phyloP scores from a whole-genome alignment of 2,888 invertebrate genomes.

The Epirrhoe alternata region DNA sequence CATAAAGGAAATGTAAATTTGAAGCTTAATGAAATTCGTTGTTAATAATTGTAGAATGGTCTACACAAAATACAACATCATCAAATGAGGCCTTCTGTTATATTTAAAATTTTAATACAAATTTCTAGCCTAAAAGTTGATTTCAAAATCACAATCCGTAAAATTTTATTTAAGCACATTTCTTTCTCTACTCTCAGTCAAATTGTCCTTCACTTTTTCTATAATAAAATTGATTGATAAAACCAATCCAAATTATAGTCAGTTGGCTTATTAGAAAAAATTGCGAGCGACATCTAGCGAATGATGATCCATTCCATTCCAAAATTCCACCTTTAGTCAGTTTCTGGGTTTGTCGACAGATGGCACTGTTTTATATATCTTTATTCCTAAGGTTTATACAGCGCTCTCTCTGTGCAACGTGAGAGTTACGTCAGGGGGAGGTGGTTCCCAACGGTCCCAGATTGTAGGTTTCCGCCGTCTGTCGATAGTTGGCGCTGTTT shows the following conservation, averaged over 20 bases:
- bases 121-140: slow-evolving; percentile 23
- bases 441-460: slow-evolving; percentile 72
- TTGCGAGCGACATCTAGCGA: slow-evolving; percentile 20
- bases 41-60: slow-evolving; percentile 11
- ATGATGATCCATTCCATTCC: background rate
- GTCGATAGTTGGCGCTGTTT: slow-evolving; percentile 61
- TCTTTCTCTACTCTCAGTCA: slow-evolving; percentile 21
- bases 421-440: slow-evolving; percentile 77
- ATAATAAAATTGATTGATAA: too few relatives aligned
- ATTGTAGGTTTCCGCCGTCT: slow-evolving; percentile 62
- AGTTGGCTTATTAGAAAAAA: background rate
- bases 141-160: slow-evolving; percentile 15
- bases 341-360: slow-evolving; percentile 10
- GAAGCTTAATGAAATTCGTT: slow-evolving; percentile 17
- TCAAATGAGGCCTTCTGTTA: slow-evolving; percentile 3
- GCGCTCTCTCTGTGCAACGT: slow-evolving; percentile 76
- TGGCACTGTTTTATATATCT: slow-evolving; percentile 20
- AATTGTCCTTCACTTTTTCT: slow-evolving; percentile 8
- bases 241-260: background rate
- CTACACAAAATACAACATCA: slow-evolving; percentile 1
- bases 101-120: slow-evolving; percentile 9
- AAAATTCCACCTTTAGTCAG: background rate
- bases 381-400: slow-evolving; percentile 56
- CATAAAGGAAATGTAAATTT: background rate
- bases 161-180: slow-evolving; percentile 13